A percentile compares a stretch with the other conserved stretches of the same genome.
phyloP scores from a whole-genome alignment of 2,888 invertebrate species.

The Philopedon plagiatum region DNA sequence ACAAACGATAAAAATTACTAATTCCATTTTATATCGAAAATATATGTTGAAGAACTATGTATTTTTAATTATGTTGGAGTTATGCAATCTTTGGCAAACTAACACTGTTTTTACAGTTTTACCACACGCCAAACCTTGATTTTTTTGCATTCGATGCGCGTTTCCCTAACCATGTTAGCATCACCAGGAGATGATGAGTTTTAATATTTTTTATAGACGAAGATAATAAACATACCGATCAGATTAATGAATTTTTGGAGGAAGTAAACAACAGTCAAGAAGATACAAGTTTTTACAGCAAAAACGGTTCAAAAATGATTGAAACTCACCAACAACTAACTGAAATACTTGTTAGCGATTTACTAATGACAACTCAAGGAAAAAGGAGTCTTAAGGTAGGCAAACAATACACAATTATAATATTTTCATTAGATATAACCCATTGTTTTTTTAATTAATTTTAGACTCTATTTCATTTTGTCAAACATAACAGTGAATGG shows the following conservation, averaged over 20 bases:
- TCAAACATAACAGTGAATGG: conserved; percentile 80
- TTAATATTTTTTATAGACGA: conserved; percentile 70
- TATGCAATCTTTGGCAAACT: too few species aligned
- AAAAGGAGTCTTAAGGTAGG: conserved; percentile 71
- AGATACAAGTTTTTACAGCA: conserved; percentile 61
- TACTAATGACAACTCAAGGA: conserved; percentile 75
- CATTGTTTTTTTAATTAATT: conserved; percentile 39
- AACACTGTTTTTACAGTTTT: too few species aligned
- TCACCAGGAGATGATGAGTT: too few species aligned
- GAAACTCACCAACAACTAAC: conserved; percentile 70
- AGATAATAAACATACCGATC: conserved; percentile 83
- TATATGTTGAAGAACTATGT: too few species aligned
- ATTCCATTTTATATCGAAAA: too few species aligned
- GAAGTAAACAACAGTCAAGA: conserved; percentile 70
- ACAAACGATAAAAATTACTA: too few species aligned
- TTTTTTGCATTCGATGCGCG: too few species aligned
- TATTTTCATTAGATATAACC: background rate
- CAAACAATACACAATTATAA: background rate
- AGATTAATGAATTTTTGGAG: conserved; percentile 77
- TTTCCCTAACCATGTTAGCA: too few species aligned
- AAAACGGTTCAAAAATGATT: conserved; percentile 66
- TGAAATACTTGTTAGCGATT: conserved; percentile 75
- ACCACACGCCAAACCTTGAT: too few species aligned
- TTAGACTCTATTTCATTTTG: conserved; percentile 80
- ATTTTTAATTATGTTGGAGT: too few species aligned